Conservation (phyloP, 2,888 invertebrate species). For the Andrena dorsata region DNA sequence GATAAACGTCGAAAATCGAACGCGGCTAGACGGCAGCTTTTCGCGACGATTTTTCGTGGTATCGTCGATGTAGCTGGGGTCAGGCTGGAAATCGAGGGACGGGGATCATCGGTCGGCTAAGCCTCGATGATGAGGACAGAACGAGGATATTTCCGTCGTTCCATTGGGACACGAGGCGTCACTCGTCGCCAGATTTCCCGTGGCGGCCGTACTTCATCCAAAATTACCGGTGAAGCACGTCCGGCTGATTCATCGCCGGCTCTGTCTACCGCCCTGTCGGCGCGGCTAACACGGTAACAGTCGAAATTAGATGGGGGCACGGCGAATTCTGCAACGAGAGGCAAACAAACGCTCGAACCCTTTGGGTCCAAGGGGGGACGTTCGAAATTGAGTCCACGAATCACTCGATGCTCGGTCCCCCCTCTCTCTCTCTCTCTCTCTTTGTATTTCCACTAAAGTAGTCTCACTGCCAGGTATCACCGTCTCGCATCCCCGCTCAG, state of each 20-base stretch:
- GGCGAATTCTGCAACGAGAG: slow-evolving; percentile 5
- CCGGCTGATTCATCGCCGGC: slow-evolving; percentile 72
- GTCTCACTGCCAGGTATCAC: not conserved
- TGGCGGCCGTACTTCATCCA: slow-evolving; percentile 79
- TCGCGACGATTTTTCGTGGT: not conserved
- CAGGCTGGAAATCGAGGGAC: not conserved
- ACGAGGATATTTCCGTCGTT: slow-evolving; percentile 66
- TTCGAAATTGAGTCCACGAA: not conserved
- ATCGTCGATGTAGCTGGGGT: not conserved
- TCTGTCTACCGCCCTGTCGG: slow-evolving; percentile 49
- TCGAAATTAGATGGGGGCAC: slow-evolving; percentile 37
- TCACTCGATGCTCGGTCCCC: slow-evolving; percentile 1
- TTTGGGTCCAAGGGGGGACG: not conserved
- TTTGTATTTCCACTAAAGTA: too few species aligned
- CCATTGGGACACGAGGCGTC: slow-evolving; percentile 69
- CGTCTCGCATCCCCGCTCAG: too few species aligned
- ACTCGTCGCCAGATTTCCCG: slow-evolving; percentile 79
- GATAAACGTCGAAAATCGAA: not conserved
- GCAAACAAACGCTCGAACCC: slow-evolving; percentile 6
- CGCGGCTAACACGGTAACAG: slow-evolving; percentile 54
- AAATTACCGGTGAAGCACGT: slow-evolving; percentile 77
- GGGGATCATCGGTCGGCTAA: slow-evolving; percentile 31
- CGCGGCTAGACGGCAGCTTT: not conserved
- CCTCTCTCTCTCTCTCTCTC: not conserved
- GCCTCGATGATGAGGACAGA: slow-evolving; percentile 54